These are phyloP conservation scores for Eptesicus fuscus DNA, from an alignment of 2,113 vertebrate genomes.

Conservation along the genomic window DNA sequence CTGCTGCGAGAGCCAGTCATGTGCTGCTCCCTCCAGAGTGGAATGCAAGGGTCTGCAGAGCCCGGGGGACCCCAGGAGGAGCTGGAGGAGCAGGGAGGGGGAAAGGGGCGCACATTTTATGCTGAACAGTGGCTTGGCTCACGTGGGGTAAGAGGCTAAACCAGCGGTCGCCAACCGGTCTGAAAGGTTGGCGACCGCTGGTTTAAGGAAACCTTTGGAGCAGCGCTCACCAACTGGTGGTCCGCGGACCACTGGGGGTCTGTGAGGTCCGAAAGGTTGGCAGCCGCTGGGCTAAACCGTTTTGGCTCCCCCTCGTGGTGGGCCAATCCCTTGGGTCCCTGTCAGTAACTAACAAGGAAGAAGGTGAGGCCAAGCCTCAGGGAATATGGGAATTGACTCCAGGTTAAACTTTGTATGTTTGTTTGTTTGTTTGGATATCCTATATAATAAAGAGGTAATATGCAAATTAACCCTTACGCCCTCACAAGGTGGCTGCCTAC, in stretches of 20 bases:
- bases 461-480: too few relatives aligned
- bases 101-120: not conserved
- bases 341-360: not conserved
- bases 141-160: not conserved
- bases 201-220: too few relatives aligned
- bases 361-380: not conserved
- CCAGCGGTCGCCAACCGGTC: not conserved
- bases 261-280: too few relatives aligned
- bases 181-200: too few relatives aligned
- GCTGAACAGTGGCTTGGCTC: not conserved
- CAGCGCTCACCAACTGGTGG: too few relatives aligned
- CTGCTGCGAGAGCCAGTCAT: not conserved
- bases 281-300: not conserved
- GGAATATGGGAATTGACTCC: not conserved
- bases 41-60: not conserved
- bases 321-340: not conserved
- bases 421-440: not conserved
- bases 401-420: not conserved
- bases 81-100: not conserved
- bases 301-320: constrained; percentile 65
- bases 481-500: too few relatives aligned
- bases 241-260: too few relatives aligned
- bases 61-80: not conserved
- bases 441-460: too few relatives aligned
- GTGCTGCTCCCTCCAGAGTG: not conserved